A percentile compares a stretch with the other conserved stretches of the same genome.
These are phyloP conservation scores for Drosophila pegasa DNA, from an alignment of 2,888 invertebrate genomes.

Conservation along the genomic window DNA sequence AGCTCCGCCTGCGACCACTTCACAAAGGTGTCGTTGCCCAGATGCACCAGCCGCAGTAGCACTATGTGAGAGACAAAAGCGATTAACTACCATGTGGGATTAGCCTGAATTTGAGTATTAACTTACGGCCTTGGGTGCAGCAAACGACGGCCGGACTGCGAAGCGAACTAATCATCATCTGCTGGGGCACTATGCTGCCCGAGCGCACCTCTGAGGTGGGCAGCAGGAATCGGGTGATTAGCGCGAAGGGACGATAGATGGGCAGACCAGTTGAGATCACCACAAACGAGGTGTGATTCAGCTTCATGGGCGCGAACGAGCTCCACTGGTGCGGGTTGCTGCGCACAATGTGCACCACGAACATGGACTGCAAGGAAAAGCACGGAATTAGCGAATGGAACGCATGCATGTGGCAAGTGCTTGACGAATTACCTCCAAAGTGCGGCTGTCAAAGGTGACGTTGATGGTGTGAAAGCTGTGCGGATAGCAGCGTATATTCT, in stretches of 20 bases:
- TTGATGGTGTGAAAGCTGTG: conserved; percentile 83
- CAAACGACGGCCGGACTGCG: conserved; percentile 83
- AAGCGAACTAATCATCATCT: conserved; percentile 81
- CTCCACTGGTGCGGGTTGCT: conserved; percentile 83
- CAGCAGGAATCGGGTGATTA: conserved; percentile 82
- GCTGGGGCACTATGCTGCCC: conserved; percentile 71
- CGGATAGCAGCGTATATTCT: conserved; percentile 84
- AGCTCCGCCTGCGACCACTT: conserved; percentile 81
- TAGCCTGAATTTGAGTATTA: not conserved
- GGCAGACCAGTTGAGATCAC: conserved; percentile 81
- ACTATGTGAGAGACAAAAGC: conserved; percentile 48
- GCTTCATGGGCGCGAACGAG: conserved; percentile 78
- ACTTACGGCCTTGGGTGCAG: conserved; percentile 84
- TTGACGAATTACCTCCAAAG: conserved; percentile 66
- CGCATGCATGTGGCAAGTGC: not conserved
- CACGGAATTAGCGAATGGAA: not conserved
- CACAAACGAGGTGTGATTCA: conserved; percentile 82
- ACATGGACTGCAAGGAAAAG: conserved; percentile 64
- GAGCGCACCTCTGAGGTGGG: conserved; percentile 77
- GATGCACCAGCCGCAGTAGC: conserved; percentile 75
- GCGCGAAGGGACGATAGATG: conserved; percentile 81
- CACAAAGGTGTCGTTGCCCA: conserved; percentile 80
- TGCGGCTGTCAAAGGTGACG: conserved; percentile 82
- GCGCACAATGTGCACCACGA: conserved; percentile 83
- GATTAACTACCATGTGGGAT: conserved; percentile 17